A percentile compares a stretch with the other conserved stretches of the same genome.
phyloP scores from a whole-genome alignment of 2,888 invertebrate species.

The Eristalis pertinax region DNA sequence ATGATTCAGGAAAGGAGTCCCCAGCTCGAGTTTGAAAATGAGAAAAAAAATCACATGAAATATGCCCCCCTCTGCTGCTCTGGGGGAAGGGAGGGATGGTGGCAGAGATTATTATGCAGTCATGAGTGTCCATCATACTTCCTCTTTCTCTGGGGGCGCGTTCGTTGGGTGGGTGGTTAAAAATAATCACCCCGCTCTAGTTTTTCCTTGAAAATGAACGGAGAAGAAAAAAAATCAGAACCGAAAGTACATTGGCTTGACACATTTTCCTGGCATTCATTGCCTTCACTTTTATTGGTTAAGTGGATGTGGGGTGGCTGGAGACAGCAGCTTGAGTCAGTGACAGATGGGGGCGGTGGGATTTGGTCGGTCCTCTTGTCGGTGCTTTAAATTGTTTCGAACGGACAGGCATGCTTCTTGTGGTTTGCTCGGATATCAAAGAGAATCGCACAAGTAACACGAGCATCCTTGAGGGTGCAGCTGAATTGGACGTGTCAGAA shows the following conservation, averaged over 20 bases:
- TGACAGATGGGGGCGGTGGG: constrained; percentile 22
- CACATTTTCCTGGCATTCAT: constrained; percentile 60
- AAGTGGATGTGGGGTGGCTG: constrained; percentile 43
- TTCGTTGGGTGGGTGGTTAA: neutral
- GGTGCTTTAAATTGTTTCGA: constrained; percentile 44
- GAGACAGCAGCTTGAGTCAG: constrained; percentile 7
- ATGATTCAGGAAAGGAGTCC: constrained; percentile 45
- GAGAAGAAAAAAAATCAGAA: constrained; percentile 9
- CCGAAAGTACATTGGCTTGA: constrained; percentile 71
- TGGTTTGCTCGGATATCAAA: constrained; percentile 34
- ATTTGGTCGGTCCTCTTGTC: constrained; percentile 35
- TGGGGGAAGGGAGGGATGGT: neutral
- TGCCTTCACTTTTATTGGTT: constrained; percentile 65
- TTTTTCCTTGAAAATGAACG: constrained; percentile 41
- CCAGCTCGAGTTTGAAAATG: constrained; percentile 41
- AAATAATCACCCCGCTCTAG: constrained; percentile 58
- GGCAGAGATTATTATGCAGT: constrained; percentile 55
- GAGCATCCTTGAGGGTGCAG: constrained; percentile 37
- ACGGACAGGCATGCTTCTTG: constrained; percentile 9
- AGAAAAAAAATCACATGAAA: constrained; percentile 45
- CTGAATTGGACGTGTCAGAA: constrained; percentile 62
- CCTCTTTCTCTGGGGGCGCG: constrained; percentile 2
- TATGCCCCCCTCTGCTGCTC: neutral
- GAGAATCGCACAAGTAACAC: neutral
- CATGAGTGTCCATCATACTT: constrained; percentile 67